Evolutionary conservation across 2,113 vertebrate genomes (phyloP).

Genomic region (Crocuta crocuta): DNA sequence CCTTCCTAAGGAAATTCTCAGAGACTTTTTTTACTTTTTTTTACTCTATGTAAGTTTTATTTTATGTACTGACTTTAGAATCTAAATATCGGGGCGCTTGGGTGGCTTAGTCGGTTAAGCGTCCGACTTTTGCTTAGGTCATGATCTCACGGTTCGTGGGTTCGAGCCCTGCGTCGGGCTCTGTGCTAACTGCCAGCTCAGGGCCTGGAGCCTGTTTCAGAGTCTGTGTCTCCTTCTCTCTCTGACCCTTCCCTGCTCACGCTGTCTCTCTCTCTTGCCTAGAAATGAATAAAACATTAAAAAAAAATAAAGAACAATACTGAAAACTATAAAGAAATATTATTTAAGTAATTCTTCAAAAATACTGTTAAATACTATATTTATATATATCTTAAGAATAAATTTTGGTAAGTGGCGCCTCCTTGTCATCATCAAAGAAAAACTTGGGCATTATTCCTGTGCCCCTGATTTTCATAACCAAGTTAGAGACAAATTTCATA

Average conservation of each 20-base stretch:
- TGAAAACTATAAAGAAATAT: conserved; percentile 15
- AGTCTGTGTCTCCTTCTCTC: too few species aligned
- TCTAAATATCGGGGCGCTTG: background rate
- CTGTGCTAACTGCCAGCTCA: too few species aligned
- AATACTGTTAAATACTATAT: background rate
- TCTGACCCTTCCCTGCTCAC: too few species aligned
- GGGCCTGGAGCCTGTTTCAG: too few species aligned
- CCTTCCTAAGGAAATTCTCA: conserved; percentile 34
- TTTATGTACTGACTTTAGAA: conserved; percentile 11
- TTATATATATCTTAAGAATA: background rate
- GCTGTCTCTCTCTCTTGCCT: too few species aligned
- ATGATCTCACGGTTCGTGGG: too few species aligned
- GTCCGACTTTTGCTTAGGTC: too few species aligned
- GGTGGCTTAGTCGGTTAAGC: too few species aligned
- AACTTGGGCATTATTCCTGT: background rate
- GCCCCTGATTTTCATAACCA: conserved; percentile 48
- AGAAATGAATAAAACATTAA: too few species aligned
- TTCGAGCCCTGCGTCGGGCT: too few species aligned
- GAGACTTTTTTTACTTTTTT: background rate
- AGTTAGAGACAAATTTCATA: conserved; percentile 49
- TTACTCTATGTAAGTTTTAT: background rate
- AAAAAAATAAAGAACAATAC: background rate
- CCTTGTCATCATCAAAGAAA: conserved; percentile 39
- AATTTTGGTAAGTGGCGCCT: background rate
- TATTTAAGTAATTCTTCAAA: conserved; percentile 24